These are phyloP conservation scores for Spermophilus dauricus DNA, from an alignment of 2,113 vertebrate genomes.

Conservation along the genomic window DNA sequence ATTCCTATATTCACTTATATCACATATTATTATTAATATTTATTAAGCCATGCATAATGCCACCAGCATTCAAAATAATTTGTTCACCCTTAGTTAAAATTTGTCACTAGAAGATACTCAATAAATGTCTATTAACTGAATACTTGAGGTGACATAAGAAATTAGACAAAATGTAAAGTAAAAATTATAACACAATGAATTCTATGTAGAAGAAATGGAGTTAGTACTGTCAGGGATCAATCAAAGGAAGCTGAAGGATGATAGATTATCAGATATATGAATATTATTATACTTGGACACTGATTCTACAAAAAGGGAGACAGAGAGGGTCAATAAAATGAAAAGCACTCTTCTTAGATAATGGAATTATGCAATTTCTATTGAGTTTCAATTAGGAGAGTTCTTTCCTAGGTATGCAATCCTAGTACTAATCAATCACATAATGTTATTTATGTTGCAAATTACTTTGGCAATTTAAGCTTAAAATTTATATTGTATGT, in stretches of 20 bases:
- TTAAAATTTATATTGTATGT: neutral
- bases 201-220: neutral
- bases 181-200: neutral
- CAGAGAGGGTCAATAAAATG: neutral
- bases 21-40: neutral
- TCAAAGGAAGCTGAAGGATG: neutral
- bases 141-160: neutral
- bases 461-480: constrained; percentile 16
- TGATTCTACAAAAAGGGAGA: neutral
- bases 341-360: neutral
- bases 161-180: constrained; percentile 17
- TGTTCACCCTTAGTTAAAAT: neutral
- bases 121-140: neutral
- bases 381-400: constrained; percentile 4
- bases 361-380: constrained; percentile 35
- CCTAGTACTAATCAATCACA: neutral
- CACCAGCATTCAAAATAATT: neutral
- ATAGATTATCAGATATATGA: neutral
- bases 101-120: neutral
- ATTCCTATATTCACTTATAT: neutral
- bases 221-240: neutral
- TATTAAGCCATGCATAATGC: neutral
- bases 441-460: neutral
- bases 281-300: neutral
- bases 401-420: neutral